Conservation (phyloP, 2,797 vertebrate genomes). For the Alauda arvensis region DNA sequence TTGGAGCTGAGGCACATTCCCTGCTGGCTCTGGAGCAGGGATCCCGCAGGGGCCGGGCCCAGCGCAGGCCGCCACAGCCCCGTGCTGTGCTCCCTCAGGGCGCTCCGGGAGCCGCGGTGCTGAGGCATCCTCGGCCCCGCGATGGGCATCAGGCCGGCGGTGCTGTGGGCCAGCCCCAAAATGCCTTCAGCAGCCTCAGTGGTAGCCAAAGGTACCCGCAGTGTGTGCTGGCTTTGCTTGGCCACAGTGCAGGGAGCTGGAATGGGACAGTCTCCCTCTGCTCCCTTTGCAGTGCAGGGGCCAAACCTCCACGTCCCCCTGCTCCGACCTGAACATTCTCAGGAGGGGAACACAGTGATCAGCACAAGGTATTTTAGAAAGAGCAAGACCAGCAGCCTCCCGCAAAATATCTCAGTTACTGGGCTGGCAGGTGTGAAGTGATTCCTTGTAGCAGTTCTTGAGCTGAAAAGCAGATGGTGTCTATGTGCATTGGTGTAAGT, state of each 20-base stretch:
- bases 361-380: not conserved
- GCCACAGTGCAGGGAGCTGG: not conserved
- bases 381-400: not conserved
- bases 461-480: not conserved
- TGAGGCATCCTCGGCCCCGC: not conserved
- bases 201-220: not conserved
- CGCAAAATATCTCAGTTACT: not conserved
- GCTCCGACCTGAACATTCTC: not conserved
- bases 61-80: not conserved
- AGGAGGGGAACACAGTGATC: not conserved
- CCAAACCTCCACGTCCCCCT: not conserved
- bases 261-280: not conserved
- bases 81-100: not conserved
- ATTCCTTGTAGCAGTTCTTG: not conserved
- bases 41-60: not conserved
- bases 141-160: not conserved
- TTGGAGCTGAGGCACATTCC: not conserved
- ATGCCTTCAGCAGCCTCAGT: not conserved
- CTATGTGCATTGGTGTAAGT: not conserved
- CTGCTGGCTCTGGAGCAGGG: not conserved
- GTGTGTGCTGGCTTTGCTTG: accelerated
- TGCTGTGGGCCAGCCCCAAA: accelerated
- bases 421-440: not conserved
- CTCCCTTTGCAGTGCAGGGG: accelerated
- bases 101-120: accelerated